phyloP scores from a whole-genome alignment of 2,888 invertebrate species.

The Scelioninae gen. 1 region DNA sequence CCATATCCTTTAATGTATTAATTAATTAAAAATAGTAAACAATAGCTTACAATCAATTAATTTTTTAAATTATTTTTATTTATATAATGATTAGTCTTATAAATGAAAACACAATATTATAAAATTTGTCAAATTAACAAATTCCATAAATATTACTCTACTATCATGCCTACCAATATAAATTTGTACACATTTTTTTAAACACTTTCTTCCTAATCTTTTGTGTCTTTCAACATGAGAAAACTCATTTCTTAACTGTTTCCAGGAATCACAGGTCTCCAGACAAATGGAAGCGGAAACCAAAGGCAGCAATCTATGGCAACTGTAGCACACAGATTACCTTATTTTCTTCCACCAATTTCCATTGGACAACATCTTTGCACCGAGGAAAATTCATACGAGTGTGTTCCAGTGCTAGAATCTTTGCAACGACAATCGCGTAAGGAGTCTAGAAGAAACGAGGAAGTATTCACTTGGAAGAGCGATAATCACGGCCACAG shows the following conservation, averaged over 20 bases:
- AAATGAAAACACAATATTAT: no score
- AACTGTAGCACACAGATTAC: conserved; percentile 80
- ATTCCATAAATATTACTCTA: no score
- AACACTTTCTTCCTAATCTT: no score
- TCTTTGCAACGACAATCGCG: conserved; percentile 84
- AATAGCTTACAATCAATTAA: no score
- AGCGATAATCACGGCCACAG: no score
- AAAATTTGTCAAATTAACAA: no score
- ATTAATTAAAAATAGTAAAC: no score
- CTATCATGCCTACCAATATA: not conserved
- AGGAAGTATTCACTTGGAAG: no score
- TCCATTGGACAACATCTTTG: conserved; percentile 79
- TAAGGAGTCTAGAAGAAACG: not conserved
- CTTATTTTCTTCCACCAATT: conserved; percentile 82
- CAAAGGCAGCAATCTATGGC: conserved; percentile 81
- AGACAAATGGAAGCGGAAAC: conserved; percentile 75
- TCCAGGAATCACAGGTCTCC: conserved; percentile 80
- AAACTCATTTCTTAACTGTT: not conserved
- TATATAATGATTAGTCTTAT: no score
- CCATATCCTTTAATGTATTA: no score
- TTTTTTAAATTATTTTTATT: no score
- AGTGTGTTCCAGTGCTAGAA: conserved; percentile 89
- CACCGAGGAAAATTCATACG: conserved; percentile 86
- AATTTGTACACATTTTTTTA: not conserved
- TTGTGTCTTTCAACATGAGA: no score